phyloP scores from a whole-genome alignment of 2,113 vertebrate species.

The Paraplagusia blochii region DNA sequence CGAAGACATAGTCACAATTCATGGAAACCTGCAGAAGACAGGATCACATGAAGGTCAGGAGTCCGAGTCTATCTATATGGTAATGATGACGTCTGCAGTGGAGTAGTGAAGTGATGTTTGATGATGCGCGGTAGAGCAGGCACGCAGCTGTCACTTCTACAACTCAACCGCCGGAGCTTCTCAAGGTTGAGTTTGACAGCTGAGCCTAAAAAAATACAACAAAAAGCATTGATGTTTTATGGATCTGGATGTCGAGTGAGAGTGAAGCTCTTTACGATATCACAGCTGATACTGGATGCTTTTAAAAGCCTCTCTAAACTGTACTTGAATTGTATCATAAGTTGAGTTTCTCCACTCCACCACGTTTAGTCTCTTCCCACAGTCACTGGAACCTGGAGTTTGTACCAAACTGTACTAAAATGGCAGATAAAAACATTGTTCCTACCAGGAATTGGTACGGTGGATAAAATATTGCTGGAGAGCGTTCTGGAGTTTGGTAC shows the following conservation, averaged over 20 bases:
- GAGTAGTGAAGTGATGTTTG: conserved; percentile 12
- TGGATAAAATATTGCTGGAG: too few relatives aligned
- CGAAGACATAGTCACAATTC: conserved; percentile 96
- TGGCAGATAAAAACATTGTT: too few relatives aligned
- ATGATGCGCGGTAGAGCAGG: conserved; percentile 24
- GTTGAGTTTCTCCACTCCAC: too few relatives aligned
- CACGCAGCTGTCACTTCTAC: conserved; percentile 10
- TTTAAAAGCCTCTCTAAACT: too few relatives aligned
- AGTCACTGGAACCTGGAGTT: too few relatives aligned
- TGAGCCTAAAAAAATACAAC: conserved; percentile 13
- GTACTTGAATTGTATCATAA: too few relatives aligned
- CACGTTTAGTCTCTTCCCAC: too few relatives aligned
- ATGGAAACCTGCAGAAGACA: conserved; percentile 83
- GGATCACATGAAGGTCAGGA: conserved; percentile 35
- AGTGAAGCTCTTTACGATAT: conserved; percentile 15
- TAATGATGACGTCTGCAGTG: conserved; percentile 27
- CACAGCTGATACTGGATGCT: background rate
- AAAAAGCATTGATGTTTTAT: background rate
- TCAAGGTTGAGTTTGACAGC: conserved; percentile 37
- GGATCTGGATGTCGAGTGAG: conserved; percentile 5
- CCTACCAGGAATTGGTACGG: too few relatives aligned
- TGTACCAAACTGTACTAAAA: too few relatives aligned
- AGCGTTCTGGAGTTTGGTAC: too few relatives aligned
- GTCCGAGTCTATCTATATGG: conserved; percentile 60
- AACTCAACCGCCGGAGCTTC: conserved; percentile 21